Base-by-base conservation (phyloP, 2,797 vertebrate species). In the Odontamblyopus lacepedii region DNA sequence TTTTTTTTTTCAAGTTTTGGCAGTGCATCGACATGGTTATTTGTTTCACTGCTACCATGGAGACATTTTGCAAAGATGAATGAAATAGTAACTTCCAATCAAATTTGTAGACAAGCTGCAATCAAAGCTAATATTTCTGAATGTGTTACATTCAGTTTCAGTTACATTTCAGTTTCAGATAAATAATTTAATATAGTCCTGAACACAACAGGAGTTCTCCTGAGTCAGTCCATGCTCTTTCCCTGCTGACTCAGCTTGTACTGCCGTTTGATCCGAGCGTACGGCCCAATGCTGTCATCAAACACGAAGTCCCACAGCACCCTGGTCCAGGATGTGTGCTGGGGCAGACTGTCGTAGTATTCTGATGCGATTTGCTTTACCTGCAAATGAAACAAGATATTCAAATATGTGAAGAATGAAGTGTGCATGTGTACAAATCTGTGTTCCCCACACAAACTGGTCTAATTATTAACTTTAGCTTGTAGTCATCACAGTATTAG, bases 231-330 rank as follows among this genome's bases (percentile, higher is more conserved):
- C 15, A 7, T 67, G 44, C 68, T 0, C 83, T 92, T 95, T 67
- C 84, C 88, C 77, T 91, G 86, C 72, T 94, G 92, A 12, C 80
- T 95, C 51, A 95, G 83, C 83, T 94, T 96, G 91, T 91, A 98
- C 26, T 92, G 79, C 78, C 98, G 93, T 86, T 98, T 99, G 84
- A 98, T 93, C 84, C 98, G 93, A 70, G 96, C 89, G 0, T 96
- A 99, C 44, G 97, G 98, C 8, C 97, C 95, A 13, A 99, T 92
- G 82, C 89, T 93, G 83, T 98, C 95, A 65, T 99, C 94, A 18
- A 98, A 96, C 82, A 99, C 94, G 75, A 99, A 99, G 85, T 98
- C 96, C 97, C 97, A 98, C 59, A 99, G 94, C 64, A 99, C 98
- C 69, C 90, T 93, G 77, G 89, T 87, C 98, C 98, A 99, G 62